These are phyloP conservation scores for Ischnura elegans DNA, from an alignment of 2,888 invertebrate species.

Conservation along the genomic window DNA sequence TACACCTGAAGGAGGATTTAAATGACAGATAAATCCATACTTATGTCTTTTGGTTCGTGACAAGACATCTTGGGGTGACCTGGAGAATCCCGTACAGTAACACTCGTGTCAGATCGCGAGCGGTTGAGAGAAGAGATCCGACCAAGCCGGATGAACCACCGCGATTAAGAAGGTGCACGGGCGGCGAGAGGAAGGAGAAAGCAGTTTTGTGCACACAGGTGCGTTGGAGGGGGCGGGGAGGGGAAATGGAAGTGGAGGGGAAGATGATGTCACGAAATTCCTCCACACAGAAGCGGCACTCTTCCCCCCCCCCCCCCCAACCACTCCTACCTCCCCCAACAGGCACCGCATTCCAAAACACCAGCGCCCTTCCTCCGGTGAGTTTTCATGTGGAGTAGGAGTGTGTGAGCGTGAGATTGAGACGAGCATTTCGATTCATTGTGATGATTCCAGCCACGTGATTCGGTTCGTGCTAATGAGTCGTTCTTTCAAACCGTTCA, in stretches of 20 bases:
- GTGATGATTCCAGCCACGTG: too few species aligned
- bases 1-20: too few species aligned
- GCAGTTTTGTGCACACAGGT: conserved; percentile 11
- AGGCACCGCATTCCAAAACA: conserved; percentile 34
- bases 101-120: too few species aligned
- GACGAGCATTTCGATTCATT: too few species aligned
- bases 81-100: too few species aligned
- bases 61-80: too few species aligned
- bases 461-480: too few species aligned
- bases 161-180: conserved; percentile 7
- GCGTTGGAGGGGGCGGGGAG: neutral
- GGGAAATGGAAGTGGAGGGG: neutral
- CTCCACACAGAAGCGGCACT: conserved; percentile 27
- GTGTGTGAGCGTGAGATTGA: too few species aligned
- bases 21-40: too few species aligned
- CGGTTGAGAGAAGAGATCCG: neutral
- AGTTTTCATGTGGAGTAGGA: too few species aligned
- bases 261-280: conserved; percentile 61
- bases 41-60: too few species aligned
- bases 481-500: too few species aligned
- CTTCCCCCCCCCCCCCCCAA: neutral
- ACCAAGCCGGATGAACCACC: neutral
- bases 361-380: neutral
- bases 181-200: neutral
- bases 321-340: neutral